phyloP scores from a whole-genome alignment of 2,888 invertebrate species.

The Schizotus pectinicornis region DNA sequence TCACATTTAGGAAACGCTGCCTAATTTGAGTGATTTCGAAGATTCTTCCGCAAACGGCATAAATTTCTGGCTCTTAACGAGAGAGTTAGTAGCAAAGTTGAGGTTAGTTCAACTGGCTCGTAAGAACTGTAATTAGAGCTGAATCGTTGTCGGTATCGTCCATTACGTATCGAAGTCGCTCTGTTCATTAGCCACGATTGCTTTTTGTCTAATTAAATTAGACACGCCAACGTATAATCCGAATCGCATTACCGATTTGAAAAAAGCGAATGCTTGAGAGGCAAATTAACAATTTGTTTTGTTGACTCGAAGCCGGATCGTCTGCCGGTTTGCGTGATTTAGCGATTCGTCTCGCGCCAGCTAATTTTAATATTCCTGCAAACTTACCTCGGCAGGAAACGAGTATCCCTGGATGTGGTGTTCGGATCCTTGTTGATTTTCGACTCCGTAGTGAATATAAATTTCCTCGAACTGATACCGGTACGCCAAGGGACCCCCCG shows the following conservation, averaged over 20 bases:
- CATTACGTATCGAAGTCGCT: constrained; percentile 3
- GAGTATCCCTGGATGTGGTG: constrained; percentile 94
- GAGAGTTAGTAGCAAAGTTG: too few relatives aligned
- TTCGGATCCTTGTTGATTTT: constrained; percentile 91
- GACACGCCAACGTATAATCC: constrained; percentile 23
- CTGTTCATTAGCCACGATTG: constrained; percentile 11
- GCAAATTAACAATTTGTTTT: neutral
- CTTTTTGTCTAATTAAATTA: constrained; percentile 20
- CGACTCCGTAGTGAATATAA: constrained; percentile 93
- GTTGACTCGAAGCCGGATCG: neutral
- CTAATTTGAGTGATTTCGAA: too few relatives aligned
- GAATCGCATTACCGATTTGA: constrained; percentile 14
- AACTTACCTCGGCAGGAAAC: constrained; percentile 94
- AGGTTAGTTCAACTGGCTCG: neutral
- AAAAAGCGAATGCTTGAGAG: neutral
- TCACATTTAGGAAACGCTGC: too few relatives aligned
- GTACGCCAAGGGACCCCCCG: constrained; percentile 95
- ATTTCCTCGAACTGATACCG: constrained; percentile 95
- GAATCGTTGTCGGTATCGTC: constrained; percentile 3
- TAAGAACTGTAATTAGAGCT: constrained; percentile 2
- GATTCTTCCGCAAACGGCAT: too few relatives aligned
- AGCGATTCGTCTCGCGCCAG: neutral
- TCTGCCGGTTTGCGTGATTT: neutral
- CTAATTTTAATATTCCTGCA: constrained; percentile 2
- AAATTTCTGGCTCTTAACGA: too few relatives aligned